Percentiles rank a stretch among this genome's conserved stretches.
Evolutionary conservation across 1,140 invertebrate genomes (phyloP).

Genomic region (Diploscapter pachys): DNA sequence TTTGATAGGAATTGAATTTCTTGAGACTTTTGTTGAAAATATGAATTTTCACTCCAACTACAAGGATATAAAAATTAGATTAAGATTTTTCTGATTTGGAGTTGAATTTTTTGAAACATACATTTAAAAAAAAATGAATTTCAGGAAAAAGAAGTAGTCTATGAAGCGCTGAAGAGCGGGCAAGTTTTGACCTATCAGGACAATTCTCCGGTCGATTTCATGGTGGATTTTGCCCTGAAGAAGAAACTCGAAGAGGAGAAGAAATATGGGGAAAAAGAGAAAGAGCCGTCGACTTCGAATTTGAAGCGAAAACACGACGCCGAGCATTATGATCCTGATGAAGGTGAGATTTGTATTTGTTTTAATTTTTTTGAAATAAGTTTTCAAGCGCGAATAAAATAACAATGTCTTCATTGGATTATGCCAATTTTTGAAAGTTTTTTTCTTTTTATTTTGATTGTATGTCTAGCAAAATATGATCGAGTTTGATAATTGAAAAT

Average conservation of each 20-base stretch:
- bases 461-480: neutral
- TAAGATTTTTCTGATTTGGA: neutral
- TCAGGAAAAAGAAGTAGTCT: conserved; percentile 26
- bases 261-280: conserved; percentile 2
- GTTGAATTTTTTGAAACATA: neutral
- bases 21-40: neutral
- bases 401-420: neutral
- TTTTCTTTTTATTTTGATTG: neutral
- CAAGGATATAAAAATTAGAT: neutral
- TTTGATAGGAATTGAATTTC: too few species aligned
- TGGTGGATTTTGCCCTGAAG: conserved; percentile 28
- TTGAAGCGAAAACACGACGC: conserved; percentile 12
- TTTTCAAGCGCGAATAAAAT: neutral
- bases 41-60: neutral
- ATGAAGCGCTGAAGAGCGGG: conserved; percentile 22
- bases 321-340: conserved; percentile 24
- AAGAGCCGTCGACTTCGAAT: conserved; percentile 12
- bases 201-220: conserved; percentile 17
- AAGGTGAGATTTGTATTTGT: conserved; percentile 15
- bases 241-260: conserved; percentile 4
- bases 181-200: conserved; percentile 18
- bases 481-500: neutral
- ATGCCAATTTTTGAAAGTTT: too few species aligned
- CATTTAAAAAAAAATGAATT: neutral
- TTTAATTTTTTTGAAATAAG: neutral